Percentiles rank a stretch among this genome's conserved stretches.
phyloP scores from a whole-genome alignment of 30 jellyfish, hydroid and myxozoan genomes.

The Haliclystus octoradiatus region DNA sequence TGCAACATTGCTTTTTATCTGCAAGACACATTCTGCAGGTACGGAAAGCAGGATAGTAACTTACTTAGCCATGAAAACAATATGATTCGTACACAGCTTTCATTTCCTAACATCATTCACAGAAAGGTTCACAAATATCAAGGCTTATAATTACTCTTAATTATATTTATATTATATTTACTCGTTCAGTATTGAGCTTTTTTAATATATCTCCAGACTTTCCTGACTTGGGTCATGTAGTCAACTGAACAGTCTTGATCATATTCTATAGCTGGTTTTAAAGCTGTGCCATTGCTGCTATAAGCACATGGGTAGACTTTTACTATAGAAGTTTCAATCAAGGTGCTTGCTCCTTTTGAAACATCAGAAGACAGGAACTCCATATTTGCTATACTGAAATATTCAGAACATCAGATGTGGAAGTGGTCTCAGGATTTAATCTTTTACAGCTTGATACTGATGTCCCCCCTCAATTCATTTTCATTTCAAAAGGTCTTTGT shows the following conservation, averaged over 20 bases:
- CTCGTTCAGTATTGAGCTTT: too few relatives aligned
- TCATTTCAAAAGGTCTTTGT: neutral
- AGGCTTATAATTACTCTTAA: too few relatives aligned
- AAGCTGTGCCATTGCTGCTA: constrained; percentile 30
- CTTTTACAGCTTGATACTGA: constrained; percentile 16
- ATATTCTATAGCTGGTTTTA: constrained; percentile 27
- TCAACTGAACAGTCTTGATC: constrained; percentile 6
- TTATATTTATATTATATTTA: too few relatives aligned
- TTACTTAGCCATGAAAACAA: neutral
- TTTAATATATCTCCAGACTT: constrained; percentile 12
- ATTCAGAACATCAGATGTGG: constrained; percentile 12
- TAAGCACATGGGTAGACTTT: constrained; percentile 10
- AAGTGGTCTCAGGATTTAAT: constrained; percentile 7
- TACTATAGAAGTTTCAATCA: neutral
- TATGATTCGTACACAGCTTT: constrained; percentile 11
- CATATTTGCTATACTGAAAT: neutral
- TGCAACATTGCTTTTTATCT: constrained; percentile 1
- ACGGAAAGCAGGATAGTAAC: constrained; percentile 5
- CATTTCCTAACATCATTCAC: constrained; percentile 1
- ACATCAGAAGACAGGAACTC: constrained; percentile 7
- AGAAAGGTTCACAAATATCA: constrained; percentile 3
- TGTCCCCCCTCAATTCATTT: constrained; percentile 28
- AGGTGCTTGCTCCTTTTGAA: constrained; percentile 1
- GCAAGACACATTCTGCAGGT: constrained; percentile 15
- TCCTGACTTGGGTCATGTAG: constrained; percentile 7